Evolutionary conservation across 2,888 invertebrate genomes (phyloP).

Genomic region (Andrena fulva): DNA sequence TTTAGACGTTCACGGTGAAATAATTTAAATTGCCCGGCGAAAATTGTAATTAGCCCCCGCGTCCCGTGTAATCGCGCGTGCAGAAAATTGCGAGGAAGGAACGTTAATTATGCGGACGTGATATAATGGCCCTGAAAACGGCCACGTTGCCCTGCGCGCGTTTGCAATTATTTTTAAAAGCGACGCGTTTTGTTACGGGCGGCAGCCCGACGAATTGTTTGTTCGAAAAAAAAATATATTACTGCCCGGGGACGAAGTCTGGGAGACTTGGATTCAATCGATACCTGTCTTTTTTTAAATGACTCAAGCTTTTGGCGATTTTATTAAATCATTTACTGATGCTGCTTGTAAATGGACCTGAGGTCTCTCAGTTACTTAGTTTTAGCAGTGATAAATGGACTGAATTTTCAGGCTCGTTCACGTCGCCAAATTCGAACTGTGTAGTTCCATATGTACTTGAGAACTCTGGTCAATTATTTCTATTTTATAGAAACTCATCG

Average conservation of each 20-base stretch:
- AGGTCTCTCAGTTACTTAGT: no score
- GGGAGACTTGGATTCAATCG: not conserved
- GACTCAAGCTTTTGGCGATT: no score
- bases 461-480: no score
- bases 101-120: constrained; percentile 61
- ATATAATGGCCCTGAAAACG: constrained; percentile 55
- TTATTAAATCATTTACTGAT: no score
- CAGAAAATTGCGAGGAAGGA: constrained; percentile 60
- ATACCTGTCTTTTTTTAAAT: not conserved
- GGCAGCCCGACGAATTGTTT: constrained; percentile 32
- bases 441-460: no score
- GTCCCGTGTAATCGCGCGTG: constrained; percentile 55
- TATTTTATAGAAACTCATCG: no score
- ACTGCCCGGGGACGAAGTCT: not conserved
- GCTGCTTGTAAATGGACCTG: no score
- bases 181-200: constrained; percentile 30
- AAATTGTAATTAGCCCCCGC: constrained; percentile 58
- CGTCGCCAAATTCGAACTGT: no score
- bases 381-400: no score
- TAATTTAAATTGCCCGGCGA: constrained; percentile 62
- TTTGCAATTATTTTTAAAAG: constrained; percentile 56
- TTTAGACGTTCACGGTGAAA: constrained; percentile 57
- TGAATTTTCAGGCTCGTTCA: no score
- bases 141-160: constrained; percentile 21
- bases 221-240: constrained; percentile 30